Percentiles rank a stretch among this genome's conserved stretches.
phyloP scores from a whole-genome alignment of 2,113 vertebrate genomes.

The Sminthopsis crassicaudata region DNA sequence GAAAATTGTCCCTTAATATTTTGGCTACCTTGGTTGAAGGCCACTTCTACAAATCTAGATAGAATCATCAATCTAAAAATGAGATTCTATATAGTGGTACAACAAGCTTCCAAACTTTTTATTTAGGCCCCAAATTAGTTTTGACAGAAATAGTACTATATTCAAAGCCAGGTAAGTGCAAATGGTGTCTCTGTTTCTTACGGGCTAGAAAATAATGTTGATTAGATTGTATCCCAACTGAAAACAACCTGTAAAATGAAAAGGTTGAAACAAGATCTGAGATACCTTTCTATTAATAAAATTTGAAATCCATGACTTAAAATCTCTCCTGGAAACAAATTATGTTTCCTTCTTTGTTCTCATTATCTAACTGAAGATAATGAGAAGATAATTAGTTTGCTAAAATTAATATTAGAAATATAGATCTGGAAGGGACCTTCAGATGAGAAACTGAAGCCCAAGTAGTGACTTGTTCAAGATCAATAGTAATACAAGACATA shows the following conservation, averaged over 20 bases:
- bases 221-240: background rate
- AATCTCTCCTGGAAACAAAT: background rate
- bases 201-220: slow-evolving; percentile 21
- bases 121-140: background rate
- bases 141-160: background rate
- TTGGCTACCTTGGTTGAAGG: background rate
- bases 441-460: background rate
- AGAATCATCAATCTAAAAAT: slow-evolving; percentile 4
- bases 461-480: background rate
- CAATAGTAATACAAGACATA: background rate
- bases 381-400: background rate
- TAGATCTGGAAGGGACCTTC: background rate
- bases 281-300: background rate
- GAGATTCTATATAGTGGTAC: background rate
- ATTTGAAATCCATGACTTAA: background rate
- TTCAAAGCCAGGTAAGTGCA: background rate
- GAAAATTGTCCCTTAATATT: background rate
- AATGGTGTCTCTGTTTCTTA: background rate
- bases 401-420: background rate
- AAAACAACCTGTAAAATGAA: background rate
- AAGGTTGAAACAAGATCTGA: background rate
- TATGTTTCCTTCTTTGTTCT: background rate
- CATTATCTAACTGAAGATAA: background rate
- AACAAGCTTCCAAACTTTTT: background rate
- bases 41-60: background rate